Base-by-base conservation (phyloP, 2,797 vertebrate genomes). In the Lerista edwardsae region DNA sequence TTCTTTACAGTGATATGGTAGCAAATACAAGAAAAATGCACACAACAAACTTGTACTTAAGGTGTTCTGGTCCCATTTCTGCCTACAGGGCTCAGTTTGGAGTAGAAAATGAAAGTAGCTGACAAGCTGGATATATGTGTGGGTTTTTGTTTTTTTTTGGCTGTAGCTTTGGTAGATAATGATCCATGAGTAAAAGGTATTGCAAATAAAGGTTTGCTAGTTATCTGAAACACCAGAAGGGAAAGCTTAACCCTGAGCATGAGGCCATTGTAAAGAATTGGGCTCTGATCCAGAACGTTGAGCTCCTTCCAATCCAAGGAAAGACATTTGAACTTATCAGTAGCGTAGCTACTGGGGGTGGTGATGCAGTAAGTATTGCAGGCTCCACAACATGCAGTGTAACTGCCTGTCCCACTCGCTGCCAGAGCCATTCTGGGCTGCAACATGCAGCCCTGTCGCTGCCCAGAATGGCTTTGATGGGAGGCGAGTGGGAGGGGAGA, bases 1-100 rank as follows among this genome's bases (percentile, higher is more conserved):
- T 79, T 78, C 86, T 94, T 95, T 95, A 96, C 93, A 96, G 94
- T 95, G 94, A 91, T 94, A 94, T 96, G 95, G 93, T 96, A 95
- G 94, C 92, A 94, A 93, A 94, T 93, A 92, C 87, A 93, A 91
- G 90, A 93, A 77, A 94, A 94, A 94, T 90, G 86, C 44, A 80
- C 74, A 31, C 90, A 93, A 94, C 79, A 91, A 92, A 91, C 65
- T 47, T 93, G 93, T 91, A 93, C 75, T 44, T 65, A 92, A 93
- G 90, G 89, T 93, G 85, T 91, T 91, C 93, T 95, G 92, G 93
- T 95, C 94, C 91, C 92, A 89, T 93, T 47, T 90, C 91, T 90
- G 93, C 88, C 91, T 93, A 84, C 15, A 93, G 94, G 92, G 91
- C 90, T 96, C 93, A 90, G 81, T 90, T 67, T 85, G 88, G 88